Percentiles rank a stretch among this genome's conserved stretches.
Conservation (phyloP, 2,797 vertebrate genomes). For the Oreortyx pictus region DNA sequence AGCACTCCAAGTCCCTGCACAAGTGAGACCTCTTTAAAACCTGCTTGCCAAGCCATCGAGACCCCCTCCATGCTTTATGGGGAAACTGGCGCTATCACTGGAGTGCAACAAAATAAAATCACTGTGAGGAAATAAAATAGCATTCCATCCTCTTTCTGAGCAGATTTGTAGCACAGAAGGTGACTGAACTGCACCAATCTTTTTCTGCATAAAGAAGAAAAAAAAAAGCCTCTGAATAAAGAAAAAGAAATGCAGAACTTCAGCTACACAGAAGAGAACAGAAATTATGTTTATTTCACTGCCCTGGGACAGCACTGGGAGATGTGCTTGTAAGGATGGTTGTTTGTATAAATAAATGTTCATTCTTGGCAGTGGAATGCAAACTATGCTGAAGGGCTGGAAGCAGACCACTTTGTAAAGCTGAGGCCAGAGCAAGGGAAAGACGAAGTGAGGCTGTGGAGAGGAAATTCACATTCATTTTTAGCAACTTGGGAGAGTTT, state of each 20-base stretch:
- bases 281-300: conserved; percentile 5
- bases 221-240: neutral
- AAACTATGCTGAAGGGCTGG: conserved; percentile 73
- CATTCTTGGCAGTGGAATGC: conserved; percentile 76
- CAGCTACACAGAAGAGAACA: neutral
- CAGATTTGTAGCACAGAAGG: neutral
- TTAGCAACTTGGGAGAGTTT: conserved; percentile 71
- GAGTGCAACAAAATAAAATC: neutral
- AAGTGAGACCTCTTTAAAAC: neutral
- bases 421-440: conserved; percentile 71
- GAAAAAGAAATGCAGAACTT: neutral
- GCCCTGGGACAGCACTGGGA: neutral
- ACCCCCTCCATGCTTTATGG: neutral
- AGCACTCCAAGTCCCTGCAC: neutral
- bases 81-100: neutral
- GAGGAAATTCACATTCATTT: conserved; percentile 65
- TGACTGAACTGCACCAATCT: neutral
- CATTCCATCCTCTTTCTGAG: neutral
- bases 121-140: neutral
- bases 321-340: conserved; percentile 60
- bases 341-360: conserved; percentile 78
- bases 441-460: neutral
- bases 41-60: neutral
- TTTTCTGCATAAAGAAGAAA: neutral
- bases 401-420: conserved; percentile 55